Evolutionary conservation across 1,140 invertebrate genomes (phyloP), one percentile per base, ranked within the genome.

Genomic region (Berghia stephanieae): DNA sequence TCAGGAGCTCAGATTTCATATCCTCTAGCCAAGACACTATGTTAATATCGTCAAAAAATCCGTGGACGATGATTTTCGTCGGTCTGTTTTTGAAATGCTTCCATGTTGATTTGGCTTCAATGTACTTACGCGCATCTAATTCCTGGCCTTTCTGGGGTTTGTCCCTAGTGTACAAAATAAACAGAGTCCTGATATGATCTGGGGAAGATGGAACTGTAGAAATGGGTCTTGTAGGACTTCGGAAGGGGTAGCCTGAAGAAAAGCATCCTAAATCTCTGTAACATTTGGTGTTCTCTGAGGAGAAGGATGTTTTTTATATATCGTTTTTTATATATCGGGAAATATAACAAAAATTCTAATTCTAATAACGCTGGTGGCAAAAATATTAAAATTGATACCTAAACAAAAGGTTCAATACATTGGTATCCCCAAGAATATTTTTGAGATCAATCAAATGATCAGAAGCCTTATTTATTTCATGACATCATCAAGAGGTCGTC

Each of bases 231-330:
- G 84, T 70, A 24, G 86, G 87, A 86, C 97, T 97, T 76, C 95
- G 94, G 88, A 97, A 98, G 0, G 96, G 95, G 0, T 95, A 95
- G 1, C 95, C 94, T 81, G 96, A 95, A 81, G 95, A 94, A 89
- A 98, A 98, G 85, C 97, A 98, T 5, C 96, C 96, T n/a, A 98
- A 91, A 72, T 96, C 94, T 2, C 93, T 93, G 86, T 98, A 98
- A 86, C 97, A 98, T n/a, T n/a, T n/a, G n/a, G n/a, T n/a, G n/a
- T n/a, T n/a, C n/a, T n/a, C n/a, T n/a, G n/a, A n/a, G n/a, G n/a
- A n/a, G n/a, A n/a, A n/a, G n/a, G n/a, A n/a, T n/a, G n/a, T n/a
- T n/a, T n/a, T n/a, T n/a, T n/a, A n/a, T n/a, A n/a, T n/a, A n/a
- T n/a, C n/a, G n/a, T n/a, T n/a, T n/a, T n/a, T n/a, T n/a, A n/a